Evolutionary conservation across 1,140 invertebrate genomes (phyloP).

Genomic region (Euborellia annulipes): DNA sequence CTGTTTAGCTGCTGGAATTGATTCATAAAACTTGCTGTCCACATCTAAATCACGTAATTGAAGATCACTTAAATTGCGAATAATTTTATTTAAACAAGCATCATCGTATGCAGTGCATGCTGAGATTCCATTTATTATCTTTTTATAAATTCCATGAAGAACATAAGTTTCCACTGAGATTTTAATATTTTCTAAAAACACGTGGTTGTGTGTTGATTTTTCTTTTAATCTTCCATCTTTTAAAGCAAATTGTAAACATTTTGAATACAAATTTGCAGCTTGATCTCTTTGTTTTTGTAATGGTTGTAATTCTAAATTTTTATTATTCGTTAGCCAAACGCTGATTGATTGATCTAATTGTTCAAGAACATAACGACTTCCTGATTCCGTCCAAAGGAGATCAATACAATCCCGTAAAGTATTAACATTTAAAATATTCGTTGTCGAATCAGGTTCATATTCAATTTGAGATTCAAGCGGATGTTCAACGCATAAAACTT

Average conservation of each 20-base stretch:
- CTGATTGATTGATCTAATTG: constrained; percentile 34
- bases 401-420: constrained; percentile 59
- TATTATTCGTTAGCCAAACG: constrained; percentile 32
- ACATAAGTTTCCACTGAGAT: constrained; percentile 61
- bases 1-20: constrained; percentile 49
- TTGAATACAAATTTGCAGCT: constrained; percentile 46
- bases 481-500: constrained; percentile 58
- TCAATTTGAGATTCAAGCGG: constrained; percentile 36
- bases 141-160: constrained; percentile 51
- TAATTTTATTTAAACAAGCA: constrained; percentile 60
- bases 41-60: constrained; percentile 55
- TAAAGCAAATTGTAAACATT: constrained; percentile 48
- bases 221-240: constrained; percentile 42
- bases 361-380: constrained; percentile 45
- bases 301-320: constrained; percentile 30
- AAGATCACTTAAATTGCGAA: constrained; percentile 55
- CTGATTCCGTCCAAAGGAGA: constrained; percentile 54
- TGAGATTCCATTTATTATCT: constrained; percentile 49
- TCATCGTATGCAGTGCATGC: constrained; percentile 47
- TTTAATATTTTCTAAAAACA: constrained; percentile 46
- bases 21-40: constrained; percentile 40
- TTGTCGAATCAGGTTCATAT: constrained; percentile 20
- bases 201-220: constrained; percentile 37
- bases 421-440: constrained; percentile 32
- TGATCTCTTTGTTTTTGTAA: constrained; percentile 39